Percentiles rank a stretch among this genome's conserved stretches.
phyloP scores from a whole-genome alignment of 2,797 vertebrate genomes.

The Enteromius radiatus region DNA sequence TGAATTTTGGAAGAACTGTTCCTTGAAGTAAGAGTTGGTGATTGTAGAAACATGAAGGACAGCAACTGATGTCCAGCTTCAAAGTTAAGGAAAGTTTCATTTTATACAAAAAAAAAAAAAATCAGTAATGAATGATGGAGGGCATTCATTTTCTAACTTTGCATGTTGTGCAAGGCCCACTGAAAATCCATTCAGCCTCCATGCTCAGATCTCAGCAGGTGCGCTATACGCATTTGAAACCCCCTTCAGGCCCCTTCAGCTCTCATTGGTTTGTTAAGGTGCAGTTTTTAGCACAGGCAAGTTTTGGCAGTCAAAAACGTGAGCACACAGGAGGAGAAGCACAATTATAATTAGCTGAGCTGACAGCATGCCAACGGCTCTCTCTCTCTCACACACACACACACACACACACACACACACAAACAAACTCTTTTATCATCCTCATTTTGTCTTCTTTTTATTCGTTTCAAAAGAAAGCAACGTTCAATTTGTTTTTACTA shows the following conservation, averaged over 20 bases:
- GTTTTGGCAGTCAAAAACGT: conserved; percentile 30
- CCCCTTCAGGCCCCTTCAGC: neutral
- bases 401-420: neutral
- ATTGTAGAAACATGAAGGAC: neutral
- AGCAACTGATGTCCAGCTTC: neutral
- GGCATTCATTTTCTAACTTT: neutral
- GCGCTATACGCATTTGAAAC: conserved; percentile 4
- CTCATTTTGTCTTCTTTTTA: conserved; percentile 4
- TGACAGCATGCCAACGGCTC: conserved; percentile 7
- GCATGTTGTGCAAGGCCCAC: neutral
- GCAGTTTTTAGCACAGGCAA: conserved; percentile 26
- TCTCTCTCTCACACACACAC: neutral
- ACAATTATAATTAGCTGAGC: conserved; percentile 33
- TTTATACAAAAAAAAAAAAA: neutral
- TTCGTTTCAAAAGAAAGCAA: neutral
- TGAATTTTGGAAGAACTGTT: neutral
- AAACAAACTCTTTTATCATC: neutral
- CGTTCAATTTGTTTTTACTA: neutral
- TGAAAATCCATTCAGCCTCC: conserved; percentile 23
- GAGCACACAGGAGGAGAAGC: conserved; percentile 21
- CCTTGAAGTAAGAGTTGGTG: neutral
- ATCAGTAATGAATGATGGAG: neutral
- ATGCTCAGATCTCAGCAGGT: conserved; percentile 40
- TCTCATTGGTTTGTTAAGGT: conserved; percentile 32
- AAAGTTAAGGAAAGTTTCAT: neutral